Evolutionary conservation across 2,888 invertebrate genomes (phyloP).

Genomic region (Xestia ashworthii): DNA sequence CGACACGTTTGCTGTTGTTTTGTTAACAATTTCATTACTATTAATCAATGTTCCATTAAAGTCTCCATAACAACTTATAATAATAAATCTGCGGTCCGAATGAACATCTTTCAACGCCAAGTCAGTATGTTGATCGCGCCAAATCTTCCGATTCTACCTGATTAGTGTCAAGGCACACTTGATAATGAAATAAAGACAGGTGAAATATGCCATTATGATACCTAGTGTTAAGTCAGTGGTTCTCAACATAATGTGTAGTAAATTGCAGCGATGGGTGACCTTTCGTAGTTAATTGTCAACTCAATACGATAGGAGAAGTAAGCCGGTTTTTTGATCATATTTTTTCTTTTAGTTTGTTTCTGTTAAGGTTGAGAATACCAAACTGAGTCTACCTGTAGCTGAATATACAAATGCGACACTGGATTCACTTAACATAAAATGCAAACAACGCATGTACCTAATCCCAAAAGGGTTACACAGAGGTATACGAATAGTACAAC

Average conservation of each 20-base stretch:
- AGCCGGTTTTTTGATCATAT: conserved; percentile 7
- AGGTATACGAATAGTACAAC: too few species aligned
- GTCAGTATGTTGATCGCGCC: conserved; percentile 25
- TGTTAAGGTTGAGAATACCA: background rate
- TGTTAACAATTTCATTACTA: too few species aligned
- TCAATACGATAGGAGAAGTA: conserved; percentile 2
- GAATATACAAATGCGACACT: background rate
- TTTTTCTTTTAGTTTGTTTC: background rate
- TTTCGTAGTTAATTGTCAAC: conserved; percentile 2
- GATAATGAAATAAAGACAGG: conserved; percentile 35
- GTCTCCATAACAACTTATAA: background rate
- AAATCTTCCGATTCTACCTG: conserved; percentile 16
- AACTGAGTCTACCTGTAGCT: background rate
- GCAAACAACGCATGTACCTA: too few species aligned
- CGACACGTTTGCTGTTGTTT: too few species aligned
- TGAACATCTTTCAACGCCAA: background rate
- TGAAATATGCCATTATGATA: conserved; percentile 32
- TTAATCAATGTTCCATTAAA: background rate
- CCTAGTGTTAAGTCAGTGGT: conserved; percentile 29
- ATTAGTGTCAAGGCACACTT: conserved; percentile 52
- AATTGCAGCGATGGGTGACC: conserved; percentile 14
- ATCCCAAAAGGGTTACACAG: too few species aligned
- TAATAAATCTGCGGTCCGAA: conserved; percentile 10
- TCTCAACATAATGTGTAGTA: conserved; percentile 23
- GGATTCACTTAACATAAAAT: background rate